These are phyloP conservation scores for Platycnemis pennipes DNA, from an alignment of 2,888 invertebrate genomes.

Conservation along the genomic window DNA sequence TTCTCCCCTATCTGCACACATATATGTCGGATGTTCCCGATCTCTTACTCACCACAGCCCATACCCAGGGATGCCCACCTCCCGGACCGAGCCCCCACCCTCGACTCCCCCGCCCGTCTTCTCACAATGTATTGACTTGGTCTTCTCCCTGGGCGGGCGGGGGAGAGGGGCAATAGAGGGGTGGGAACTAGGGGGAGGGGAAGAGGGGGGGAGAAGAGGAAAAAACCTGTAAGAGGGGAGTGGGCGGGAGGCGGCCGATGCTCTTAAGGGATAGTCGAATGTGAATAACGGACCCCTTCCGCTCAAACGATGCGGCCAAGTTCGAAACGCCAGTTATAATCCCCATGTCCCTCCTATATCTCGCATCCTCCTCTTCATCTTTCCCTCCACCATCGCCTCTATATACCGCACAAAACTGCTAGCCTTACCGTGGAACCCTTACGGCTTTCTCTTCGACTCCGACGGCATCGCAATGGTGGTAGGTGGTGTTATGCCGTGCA, in stretches of 20 bases:
- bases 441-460: background rate
- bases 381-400: no score
- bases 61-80: background rate
- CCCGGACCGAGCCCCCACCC: background rate
- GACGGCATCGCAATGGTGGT: background rate
- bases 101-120: background rate
- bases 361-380: background rate
- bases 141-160: background rate
- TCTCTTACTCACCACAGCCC: background rate
- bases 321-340: constrained; percentile 63
- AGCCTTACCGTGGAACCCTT: background rate
- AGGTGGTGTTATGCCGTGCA: background rate
- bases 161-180: background rate
- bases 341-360: constrained; percentile 61
- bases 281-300: constrained; percentile 63
- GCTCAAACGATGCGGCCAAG: constrained; percentile 58
- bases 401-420: background rate
- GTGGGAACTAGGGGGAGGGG: background rate
- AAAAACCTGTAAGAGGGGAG: no score
- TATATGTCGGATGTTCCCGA: background rate
- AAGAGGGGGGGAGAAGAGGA: background rate
- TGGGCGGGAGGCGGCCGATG: background rate
- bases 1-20: background rate
- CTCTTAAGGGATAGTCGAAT: constrained; percentile 58
- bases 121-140: constrained; percentile 67